These are phyloP conservation scores for Ganaspis brasiliensis DNA, from an alignment of 2,888 invertebrate species.

Conservation along the genomic window DNA sequence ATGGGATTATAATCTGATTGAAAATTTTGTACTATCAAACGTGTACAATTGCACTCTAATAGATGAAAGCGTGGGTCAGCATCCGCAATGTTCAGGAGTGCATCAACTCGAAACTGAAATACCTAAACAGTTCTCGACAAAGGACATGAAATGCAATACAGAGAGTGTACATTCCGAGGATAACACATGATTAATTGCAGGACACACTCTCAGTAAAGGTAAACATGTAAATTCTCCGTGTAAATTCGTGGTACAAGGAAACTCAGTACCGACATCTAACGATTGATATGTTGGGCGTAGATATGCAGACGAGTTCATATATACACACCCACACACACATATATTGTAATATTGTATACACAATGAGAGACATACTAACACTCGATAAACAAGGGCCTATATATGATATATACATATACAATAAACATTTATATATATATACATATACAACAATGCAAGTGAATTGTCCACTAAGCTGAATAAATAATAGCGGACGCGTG, in stretches of 20 bases:
- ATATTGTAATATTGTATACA: conserved; percentile 30
- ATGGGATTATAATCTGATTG: too few species aligned
- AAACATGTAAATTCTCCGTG: conserved; percentile 33
- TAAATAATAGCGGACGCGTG: conserved; percentile 39
- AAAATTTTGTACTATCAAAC: too few species aligned
- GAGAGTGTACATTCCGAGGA: conserved; percentile 32
- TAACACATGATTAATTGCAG: conserved; percentile 41
- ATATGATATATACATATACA: background rate
- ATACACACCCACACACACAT: conserved; percentile 2
- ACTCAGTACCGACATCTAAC: conserved; percentile 24
- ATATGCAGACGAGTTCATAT: conserved; percentile 35
- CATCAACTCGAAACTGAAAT: conserved; percentile 34
- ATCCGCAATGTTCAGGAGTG: conserved; percentile 8
- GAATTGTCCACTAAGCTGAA: conserved; percentile 24
- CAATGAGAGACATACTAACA: conserved; percentile 32
- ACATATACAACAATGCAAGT: conserved; percentile 32
- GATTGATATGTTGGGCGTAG: conserved; percentile 43
- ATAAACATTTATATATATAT: too few species aligned
- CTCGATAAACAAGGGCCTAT: conserved; percentile 31
- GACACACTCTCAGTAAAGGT: conserved; percentile 20
- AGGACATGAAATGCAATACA: conserved; percentile 39
- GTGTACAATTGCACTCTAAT: conserved; percentile 7
- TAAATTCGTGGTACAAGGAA: conserved; percentile 34
- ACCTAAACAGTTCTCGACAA: conserved; percentile 43
- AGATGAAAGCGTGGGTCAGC: conserved; percentile 10